Percentiles rank a stretch among this genome's conserved stretches.
Conservation (phyloP, 2,888 invertebrate genomes). For the Phengaris alcon region DNA sequence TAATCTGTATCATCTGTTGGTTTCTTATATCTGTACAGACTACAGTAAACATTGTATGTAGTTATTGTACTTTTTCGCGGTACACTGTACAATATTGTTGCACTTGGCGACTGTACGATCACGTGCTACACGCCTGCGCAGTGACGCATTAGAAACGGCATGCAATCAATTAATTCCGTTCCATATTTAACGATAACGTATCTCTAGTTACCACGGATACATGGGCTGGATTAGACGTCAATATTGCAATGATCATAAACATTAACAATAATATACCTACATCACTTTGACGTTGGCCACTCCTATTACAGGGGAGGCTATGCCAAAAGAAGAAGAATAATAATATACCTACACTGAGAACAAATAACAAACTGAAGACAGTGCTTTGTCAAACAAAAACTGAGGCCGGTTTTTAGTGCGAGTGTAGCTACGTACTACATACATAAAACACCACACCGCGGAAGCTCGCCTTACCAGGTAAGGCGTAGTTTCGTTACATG, state of each 20-base stretch:
- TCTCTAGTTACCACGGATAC: slow-evolving; percentile 4
- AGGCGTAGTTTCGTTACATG: too few relatives aligned
- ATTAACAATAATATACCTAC: too few relatives aligned
- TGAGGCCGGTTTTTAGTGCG: too few relatives aligned
- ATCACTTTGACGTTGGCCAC: too few relatives aligned
- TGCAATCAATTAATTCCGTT: slow-evolving; percentile 23
- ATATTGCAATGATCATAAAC: not conserved
- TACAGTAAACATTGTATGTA: not conserved
- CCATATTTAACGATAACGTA: slow-evolving; percentile 3
- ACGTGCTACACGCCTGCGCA: slow-evolving; percentile 13
- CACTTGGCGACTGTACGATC: slow-evolving; percentile 15
- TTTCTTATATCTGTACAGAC: not conserved
- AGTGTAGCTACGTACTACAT: too few relatives aligned
- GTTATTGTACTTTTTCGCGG: slow-evolving; percentile 9
- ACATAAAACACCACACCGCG: too few relatives aligned
- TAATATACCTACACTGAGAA: too few relatives aligned
- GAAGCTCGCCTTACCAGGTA: too few relatives aligned
- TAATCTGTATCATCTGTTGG: not conserved
- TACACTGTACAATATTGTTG: not conserved
- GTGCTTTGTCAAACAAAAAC: too few relatives aligned
- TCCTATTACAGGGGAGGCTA: too few relatives aligned
- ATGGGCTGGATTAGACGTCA: not conserved
- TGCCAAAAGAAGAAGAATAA: too few relatives aligned
- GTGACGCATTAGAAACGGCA: slow-evolving; percentile 28
- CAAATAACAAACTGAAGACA: too few relatives aligned